phyloP scores from a whole-genome alignment of 2,113 vertebrate genomes.

The Phalacrocorax aristotelis region DNA sequence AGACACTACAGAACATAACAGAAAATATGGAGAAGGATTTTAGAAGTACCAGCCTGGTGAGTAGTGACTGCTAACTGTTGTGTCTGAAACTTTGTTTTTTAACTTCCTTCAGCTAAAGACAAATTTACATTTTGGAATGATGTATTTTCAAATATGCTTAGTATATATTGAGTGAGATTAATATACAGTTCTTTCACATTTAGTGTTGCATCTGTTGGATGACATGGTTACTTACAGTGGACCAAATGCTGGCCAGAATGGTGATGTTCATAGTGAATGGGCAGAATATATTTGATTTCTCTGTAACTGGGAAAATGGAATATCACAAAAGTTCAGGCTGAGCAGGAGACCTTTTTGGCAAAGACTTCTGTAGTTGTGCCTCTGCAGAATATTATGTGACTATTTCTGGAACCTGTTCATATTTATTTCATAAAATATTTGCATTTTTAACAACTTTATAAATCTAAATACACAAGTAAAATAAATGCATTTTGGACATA shows the following conservation, averaged over 20 bases:
- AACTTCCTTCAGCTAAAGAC: background rate
- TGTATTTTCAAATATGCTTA: background rate
- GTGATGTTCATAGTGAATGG: background rate
- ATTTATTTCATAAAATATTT: background rate
- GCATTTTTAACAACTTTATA: background rate
- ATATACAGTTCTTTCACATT: background rate
- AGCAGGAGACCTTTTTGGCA: background rate
- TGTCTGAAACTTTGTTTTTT: background rate
- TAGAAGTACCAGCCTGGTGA: conserved; percentile 73
- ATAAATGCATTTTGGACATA: background rate
- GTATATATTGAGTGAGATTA: background rate
- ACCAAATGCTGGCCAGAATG: background rate
- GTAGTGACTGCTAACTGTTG: background rate
- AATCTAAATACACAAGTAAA: background rate
- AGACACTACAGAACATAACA: conserved; percentile 79
- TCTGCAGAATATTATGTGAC: background rate
- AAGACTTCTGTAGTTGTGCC: background rate
- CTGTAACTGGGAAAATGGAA: background rate
- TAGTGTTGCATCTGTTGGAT: background rate
- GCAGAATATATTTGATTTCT: background rate
- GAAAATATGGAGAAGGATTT: conserved; percentile 85
- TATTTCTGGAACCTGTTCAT: background rate
- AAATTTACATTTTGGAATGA: background rate
- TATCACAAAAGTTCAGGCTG: background rate
- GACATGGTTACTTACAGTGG: background rate